phyloP scores from a whole-genome alignment of 2,797 vertebrate genomes.

The Glossophaga mutica region DNA sequence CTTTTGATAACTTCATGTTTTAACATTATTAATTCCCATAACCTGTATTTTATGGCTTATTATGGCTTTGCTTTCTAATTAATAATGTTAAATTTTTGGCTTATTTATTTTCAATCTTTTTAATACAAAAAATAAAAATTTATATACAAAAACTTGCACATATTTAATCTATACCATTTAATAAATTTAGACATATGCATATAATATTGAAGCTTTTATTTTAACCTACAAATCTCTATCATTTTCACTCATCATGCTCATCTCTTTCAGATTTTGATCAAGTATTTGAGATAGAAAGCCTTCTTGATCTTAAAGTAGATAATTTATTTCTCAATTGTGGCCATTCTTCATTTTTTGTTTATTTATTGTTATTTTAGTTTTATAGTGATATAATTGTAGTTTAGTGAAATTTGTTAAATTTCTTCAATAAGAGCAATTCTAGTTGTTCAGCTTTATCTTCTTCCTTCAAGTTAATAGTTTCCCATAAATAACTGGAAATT shows the following conservation, averaged over 20 bases:
- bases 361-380: neutral
- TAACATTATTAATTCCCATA: neutral
- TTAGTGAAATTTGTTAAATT: neutral
- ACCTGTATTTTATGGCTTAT: neutral
- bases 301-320: neutral
- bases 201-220: neutral
- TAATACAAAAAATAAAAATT: neutral
- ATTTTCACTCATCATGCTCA: neutral
- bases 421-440: neutral
- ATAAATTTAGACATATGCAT: neutral
- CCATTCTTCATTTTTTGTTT: neutral
- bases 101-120: neutral
- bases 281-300: neutral
- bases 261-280: neutral
- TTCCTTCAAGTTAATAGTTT: neutral
- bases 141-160: neutral
- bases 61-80: neutral
- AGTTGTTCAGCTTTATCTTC: neutral
- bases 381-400: neutral
- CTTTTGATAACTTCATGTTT: neutral
- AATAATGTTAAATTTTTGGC: neutral
- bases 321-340: neutral
- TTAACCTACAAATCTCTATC: neutral
- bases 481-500: neutral
- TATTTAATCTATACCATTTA: neutral